These are phyloP conservation scores for Drosophila gaucha DNA, from an alignment of 2,888 invertebrate species.

Conservation along the genomic window DNA sequence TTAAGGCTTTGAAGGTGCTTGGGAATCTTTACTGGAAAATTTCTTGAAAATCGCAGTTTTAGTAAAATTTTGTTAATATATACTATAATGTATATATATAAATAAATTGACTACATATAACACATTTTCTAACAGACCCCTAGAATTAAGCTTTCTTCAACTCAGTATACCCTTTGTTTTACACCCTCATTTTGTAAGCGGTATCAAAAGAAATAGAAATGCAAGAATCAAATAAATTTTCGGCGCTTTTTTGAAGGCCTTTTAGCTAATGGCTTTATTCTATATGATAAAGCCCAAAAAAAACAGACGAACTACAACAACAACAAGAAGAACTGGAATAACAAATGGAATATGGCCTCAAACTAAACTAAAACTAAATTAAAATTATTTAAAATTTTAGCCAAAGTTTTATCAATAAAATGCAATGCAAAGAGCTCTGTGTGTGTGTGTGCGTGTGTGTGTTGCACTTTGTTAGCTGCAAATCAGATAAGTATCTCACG, in stretches of 20 bases:
- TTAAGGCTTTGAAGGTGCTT: no score
- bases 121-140: no score
- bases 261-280: slow-evolving; percentile 70
- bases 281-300: slow-evolving; percentile 51
- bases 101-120: neutral
- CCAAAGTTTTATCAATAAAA: slow-evolving; percentile 78
- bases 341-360: slow-evolving; percentile 25
- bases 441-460: slow-evolving; percentile 13
- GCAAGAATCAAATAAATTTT: slow-evolving; percentile 45
- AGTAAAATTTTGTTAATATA: no score
- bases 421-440: slow-evolving; percentile 42
- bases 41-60: no score
- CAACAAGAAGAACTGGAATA: slow-evolving; percentile 20
- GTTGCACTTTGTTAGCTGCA: slow-evolving; percentile 61
- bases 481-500: slow-evolving; percentile 68
- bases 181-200: neutral
- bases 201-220: slow-evolving; percentile 42
- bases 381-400: slow-evolving; percentile 79
- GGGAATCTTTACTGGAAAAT: no score
- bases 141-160: no score
- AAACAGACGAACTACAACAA: slow-evolving; percentile 16
- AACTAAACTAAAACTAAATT: slow-evolving; percentile 73
- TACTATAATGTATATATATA: no score
- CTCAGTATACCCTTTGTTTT: slow-evolving; percentile 6
- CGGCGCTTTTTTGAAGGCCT: slow-evolving; percentile 63